Evolutionary conservation across 2,888 invertebrate species (phyloP), one percentile per base, ranked within the genome.

Genomic region (Colostygia pectinataria): DNA sequence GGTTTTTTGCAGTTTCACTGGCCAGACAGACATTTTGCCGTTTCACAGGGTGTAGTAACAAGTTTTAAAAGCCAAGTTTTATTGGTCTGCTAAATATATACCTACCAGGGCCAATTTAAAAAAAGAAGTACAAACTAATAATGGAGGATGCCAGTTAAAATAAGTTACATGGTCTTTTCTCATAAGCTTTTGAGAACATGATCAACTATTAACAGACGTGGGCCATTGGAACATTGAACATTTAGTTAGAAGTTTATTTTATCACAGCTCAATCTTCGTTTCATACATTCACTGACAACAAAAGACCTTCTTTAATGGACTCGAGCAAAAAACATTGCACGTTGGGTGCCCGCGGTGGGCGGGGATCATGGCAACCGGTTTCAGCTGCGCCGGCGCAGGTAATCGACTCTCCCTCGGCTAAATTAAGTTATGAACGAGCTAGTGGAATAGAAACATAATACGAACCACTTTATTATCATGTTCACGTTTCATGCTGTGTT

Each of bases 391-490:
- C 64, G 64, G 85, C 88, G 84, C 88, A 88, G 88, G 87, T 86
- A 88, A 87, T 80, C 80, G 82, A 81, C 83, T 83, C 74, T 63
- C 61, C 61, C 61, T 66, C 70, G 71, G 74, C 76, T 81, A 83
- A 84, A 87, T 87, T 85, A 83, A 87, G 86, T 80, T 80, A 83
- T 87, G 83, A 87, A 83, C 81, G 73, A 79, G 74, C 69, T 74
- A 74, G 50, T 44, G 31, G 78, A 77, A 77, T 77, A 73, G 74
- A 74, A 75, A 66, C 63, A 68, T 78, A 77, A 77, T 64, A 63
- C 63, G 55, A 44, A 37, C 31, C 55, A 47, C 45, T 58, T 56
- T 53, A 57, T 58, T 53, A 56, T 57, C 45, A 33, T 57, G 45
- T 49, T 47, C 49, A 23, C 28, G 48, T 47, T 44, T 41, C 45